Base-by-base conservation (phyloP, 2,113 vertebrate genomes). In the Xenopus laevis region DNA sequence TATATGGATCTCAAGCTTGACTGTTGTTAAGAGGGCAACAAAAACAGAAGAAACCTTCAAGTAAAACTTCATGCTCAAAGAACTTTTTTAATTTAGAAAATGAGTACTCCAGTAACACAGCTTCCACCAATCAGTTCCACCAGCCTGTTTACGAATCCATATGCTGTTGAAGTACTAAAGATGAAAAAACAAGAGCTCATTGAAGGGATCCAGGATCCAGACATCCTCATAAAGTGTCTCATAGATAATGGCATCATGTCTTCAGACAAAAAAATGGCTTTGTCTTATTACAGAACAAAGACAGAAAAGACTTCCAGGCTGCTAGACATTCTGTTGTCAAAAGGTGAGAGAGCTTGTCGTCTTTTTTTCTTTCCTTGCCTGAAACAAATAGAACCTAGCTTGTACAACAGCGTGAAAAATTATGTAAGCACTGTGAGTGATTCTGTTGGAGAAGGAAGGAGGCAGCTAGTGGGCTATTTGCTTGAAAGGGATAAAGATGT, bases 331-430 rank as follows among this genome's bases (percentile, higher is more conserved):
- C 62, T 93, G 12, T 77, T 91, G 73, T 90, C 89, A 64, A 89
- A 85, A 77, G 92, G 93, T 62, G 93, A 95, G 83, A 70, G 84
- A 78, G 92, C 91, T 0, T 94, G 91, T 72, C 85, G 87, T 2
- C 87, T 92, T 17, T 93, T 94, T 78, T 94, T 94, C 68, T 90
- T 92, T 59, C 92, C 93, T 0, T 94, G 92, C 82, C 85, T 95
- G 65, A 92, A 91, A 84, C 65, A 85, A 78, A 81, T 86, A 20
- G 89, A 94, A 80, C 93, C 92, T 40, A 80, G 83, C 59, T 84
- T 94, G 50, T 93, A 94, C 16, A 81, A 83, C 44, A 81, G 70
- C 18, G 86, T 94, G 6, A 89, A 85, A 78, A 83, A 80, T 68
- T 89, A 92, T 0, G 71, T 93, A 13, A 79, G 79, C 10, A 75